Evolutionary conservation across 2,888 invertebrate species (phyloP), one percentile per base, ranked within the genome.

Genomic region (Metopia argyrocephala): DNA sequence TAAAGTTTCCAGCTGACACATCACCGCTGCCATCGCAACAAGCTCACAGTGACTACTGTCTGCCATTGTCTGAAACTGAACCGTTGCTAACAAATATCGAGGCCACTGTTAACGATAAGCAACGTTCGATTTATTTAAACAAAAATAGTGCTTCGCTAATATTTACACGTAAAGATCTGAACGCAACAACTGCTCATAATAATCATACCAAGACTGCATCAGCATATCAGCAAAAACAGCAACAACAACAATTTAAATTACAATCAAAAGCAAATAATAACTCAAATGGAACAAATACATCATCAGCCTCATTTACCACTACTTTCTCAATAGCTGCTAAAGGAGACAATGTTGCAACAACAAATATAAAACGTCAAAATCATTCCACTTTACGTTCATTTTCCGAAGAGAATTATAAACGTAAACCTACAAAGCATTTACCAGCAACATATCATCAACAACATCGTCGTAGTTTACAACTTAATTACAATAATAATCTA

Each of bases 131-230:
- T 82, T 87, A 88, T 59, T 84, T 90, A 28, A 88, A 85, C 31
- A 90, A 90, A 83, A 90, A 89, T 73, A 89, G 89, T 83, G 89
- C 89, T 57, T 90, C 90, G 69, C 85, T 90, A 71, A 90, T 90
- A 52, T 90, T 90, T 71, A 90, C 90, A 38, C 87, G 87, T 76
- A 90, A 90, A 84, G 89, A 90, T 62, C 74, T 84, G 23, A 83
- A 73, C 28, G 83, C 62, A 56, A 25, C 50, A 65, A 31, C 25
- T 28, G 62, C 73, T 5, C 57, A 27, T 38, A 38, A 2, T 4
- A 12, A 38, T 21, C 57, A 59, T 66, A 54, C 52, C 64, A 18
- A 61, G 64, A 71, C 85, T 9, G 66, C 73, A 57, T 2, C 70
- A 46, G 46, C 61, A 45, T 46, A 59, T 56, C 64, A 50, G 9